Evolutionary conservation across 2,797 vertebrate genomes (phyloP), one percentile per base, ranked within the genome.

Genomic region (Microctenopoma steveboyesi): DNA sequence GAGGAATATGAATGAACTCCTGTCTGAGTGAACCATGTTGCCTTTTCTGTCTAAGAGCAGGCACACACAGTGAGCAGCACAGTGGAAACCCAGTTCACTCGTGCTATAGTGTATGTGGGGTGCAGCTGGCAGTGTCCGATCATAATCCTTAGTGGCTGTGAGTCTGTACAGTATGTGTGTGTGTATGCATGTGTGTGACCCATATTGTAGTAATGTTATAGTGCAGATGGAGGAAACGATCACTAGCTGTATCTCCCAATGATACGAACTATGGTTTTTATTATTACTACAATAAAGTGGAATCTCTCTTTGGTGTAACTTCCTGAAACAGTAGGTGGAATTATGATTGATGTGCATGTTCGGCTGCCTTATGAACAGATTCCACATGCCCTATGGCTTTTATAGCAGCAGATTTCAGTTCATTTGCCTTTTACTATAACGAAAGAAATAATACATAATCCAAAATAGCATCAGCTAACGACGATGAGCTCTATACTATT

Each of bases 211-310:
- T 56, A 48, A 46, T 68, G 12, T 64, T 74, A 25, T 35, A 16
- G 50, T 71, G 66, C 85, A 84, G 79, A 83, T 87, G 76, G 85
- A 79, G 70, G 35, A 55, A 79, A n/a, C 56, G 45, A 62, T 35
- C 72, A 84, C 71, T 86, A 91, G 86, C 81, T 90, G 87, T 85
- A 66, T 65, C 72, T 83, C 62, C 82, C 78, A 78, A 85, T 83
- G 69, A 48, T 64, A 54, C 53, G 22, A 4, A n/a, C 7, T 7
- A 22, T 58, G 87, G 86, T 88, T 82, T 79, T 70, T 86, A 87
- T 12, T 39, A 12, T 39, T 11, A 39, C 12, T 39, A 12, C 37
- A 39, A 3, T 11, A 11, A 11, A 0, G 7, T 39, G 11, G 11
- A 11, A 39, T 39, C 37, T 9, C 9, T 39, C 3, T 12, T 11